Evolutionary conservation across 2,797 vertebrate genomes (phyloP), one percentile per base, ranked within the genome.

Genomic region (Steatocranus sp.): DNA sequence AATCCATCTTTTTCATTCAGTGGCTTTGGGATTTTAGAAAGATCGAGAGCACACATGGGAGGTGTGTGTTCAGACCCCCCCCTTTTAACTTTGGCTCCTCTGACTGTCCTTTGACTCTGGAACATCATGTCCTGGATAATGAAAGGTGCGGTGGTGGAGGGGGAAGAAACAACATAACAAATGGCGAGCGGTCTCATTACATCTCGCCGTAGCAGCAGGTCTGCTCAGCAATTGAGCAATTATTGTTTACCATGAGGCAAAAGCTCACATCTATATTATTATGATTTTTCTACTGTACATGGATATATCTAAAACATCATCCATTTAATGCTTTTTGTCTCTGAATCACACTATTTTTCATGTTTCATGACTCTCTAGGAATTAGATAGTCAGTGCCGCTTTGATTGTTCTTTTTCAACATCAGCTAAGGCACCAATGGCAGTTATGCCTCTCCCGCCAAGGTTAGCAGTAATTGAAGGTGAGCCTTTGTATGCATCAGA

Each of bases 91-190:
- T 89, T 75, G 80, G 56, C 30, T 87, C 75, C 25, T 46, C 49
- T 83, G 87, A 84, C 54, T 84, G 83, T 83, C 76, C 84, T 86
- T 82, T 81, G 77, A 34, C 78, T 80, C 83, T 77, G 87, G 92
- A 91, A 94, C 93, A 94, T 82, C 79, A 79, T 82, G 94, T 90
- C 86, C 94, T 91, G 82, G 84, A 89, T 92, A 85, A 87, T 78
- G 27, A 84, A 76, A 83, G 78, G 32, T 75, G 81, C 32, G 43
- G 51, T 10, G 68, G 70, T 25, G 73, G 68, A 63, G 56, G 73
- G 58, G 78, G 58, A 49, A 41, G 82, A 30, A 46, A 51, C 66
- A 80, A 53, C 83, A 76, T 23, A 30, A 36, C 15, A 75, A 58
- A 63, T 36, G 20, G 78, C 3, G 14, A 27, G 68, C 25, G 36